A percentile compares a stretch with the other conserved stretches of the same genome.
These are phyloP conservation scores for Aythya fuligula DNA, from an alignment of 2,797 vertebrate species.

Conservation along the genomic window DNA sequence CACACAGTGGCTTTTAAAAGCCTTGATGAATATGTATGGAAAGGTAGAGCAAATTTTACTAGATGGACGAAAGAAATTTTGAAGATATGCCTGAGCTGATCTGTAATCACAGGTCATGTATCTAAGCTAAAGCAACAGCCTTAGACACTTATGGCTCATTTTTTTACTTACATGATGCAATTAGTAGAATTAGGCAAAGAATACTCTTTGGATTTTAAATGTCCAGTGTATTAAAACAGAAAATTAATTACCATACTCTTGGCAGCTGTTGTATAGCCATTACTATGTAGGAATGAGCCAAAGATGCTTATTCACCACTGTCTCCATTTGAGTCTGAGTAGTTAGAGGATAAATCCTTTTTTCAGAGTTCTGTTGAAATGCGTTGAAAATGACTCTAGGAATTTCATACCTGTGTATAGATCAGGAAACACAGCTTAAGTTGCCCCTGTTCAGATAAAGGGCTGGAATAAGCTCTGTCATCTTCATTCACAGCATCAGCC, in stretches of 20 bases:
- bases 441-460: background rate
- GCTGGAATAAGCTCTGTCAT: background rate
- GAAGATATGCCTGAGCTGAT: background rate
- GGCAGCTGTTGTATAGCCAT: background rate
- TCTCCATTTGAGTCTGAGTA: background rate
- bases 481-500: background rate
- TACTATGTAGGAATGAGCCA: background rate
- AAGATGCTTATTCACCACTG: background rate
- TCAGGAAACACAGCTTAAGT: background rate
- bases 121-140: background rate
- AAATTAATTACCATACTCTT: background rate
- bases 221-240: slow-evolving; percentile 13
- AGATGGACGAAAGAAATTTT: background rate
- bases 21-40: background rate
- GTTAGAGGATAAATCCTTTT: background rate
- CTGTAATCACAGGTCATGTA: background rate
- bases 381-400: background rate
- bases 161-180: background rate
- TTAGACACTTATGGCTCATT: background rate
- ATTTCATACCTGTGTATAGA: background rate
- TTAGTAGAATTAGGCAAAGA: slow-evolving; percentile 37
- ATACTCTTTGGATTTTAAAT: slow-evolving; percentile 12
- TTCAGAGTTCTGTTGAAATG: background rate
- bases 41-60: background rate
- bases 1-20: background rate